A percentile compares a stretch with the other conserved stretches of the same genome.
Conservation (phyloP, 2,797 vertebrate species). For the Presbytis comata region DNA sequence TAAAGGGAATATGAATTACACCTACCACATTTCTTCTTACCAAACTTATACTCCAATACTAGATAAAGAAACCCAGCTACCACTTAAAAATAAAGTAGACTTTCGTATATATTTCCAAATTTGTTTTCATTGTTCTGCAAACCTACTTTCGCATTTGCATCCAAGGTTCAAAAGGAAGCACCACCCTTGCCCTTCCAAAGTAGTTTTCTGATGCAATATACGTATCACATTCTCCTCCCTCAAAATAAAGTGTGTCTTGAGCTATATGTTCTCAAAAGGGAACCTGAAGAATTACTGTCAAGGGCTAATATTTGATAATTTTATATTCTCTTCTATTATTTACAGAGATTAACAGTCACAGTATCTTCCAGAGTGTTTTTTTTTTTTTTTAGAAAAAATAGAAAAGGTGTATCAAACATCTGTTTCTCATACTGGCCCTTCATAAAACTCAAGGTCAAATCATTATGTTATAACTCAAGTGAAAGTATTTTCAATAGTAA, state of each 20-base stretch:
- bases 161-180: background rate
- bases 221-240: background rate
- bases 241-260: slow-evolving; percentile 22
- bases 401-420: background rate
- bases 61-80: background rate
- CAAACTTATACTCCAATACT: background rate
- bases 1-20: background rate
- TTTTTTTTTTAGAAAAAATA: background rate
- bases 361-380: background rate
- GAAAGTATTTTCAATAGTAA: background rate
- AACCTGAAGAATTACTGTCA: background rate
- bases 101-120: background rate
- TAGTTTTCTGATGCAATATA: background rate
- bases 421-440: background rate
- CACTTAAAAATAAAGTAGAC: background rate
- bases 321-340: background rate
- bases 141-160: background rate
- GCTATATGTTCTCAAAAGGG: background rate
- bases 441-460: background rate
- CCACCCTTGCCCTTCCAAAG: background rate
- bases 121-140: background rate
- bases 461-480: slow-evolving; percentile 6
- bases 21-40: background rate
- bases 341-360: background rate
- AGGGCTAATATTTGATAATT: background rate